These are phyloP conservation scores for Protaetia brevitarsis DNA, from an alignment of 1,140 invertebrate species.

Conservation along the genomic window DNA sequence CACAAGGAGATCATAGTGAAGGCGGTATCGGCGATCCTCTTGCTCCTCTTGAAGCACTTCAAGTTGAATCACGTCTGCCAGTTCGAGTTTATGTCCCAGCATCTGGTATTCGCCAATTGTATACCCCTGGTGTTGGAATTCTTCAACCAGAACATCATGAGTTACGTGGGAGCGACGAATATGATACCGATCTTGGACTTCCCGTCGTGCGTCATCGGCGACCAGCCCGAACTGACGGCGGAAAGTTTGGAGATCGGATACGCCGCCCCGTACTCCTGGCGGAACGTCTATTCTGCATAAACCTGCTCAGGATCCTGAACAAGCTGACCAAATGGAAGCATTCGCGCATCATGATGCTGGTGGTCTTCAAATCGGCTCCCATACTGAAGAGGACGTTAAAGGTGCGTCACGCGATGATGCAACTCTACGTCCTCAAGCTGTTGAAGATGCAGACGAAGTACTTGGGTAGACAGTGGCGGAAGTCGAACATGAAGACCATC, in stretches of 20 bases:
- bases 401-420: slow-evolving; percentile 95
- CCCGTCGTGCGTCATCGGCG: slow-evolving; percentile 93
- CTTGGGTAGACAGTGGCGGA: slow-evolving; percentile 97
- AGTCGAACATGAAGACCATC: slow-evolving; percentile 99
- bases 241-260: slow-evolving; percentile 92
- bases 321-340: slow-evolving; percentile 99
- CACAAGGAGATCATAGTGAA: slow-evolving; percentile 99
- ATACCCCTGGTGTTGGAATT: slow-evolving; percentile 98
- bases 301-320: slow-evolving; percentile 94
- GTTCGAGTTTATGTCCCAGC: slow-evolving; percentile 99
- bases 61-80: slow-evolving; percentile 99
- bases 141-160: slow-evolving; percentile 97
- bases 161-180: slow-evolving; percentile 94
- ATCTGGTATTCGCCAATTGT: slow-evolving; percentile 98
- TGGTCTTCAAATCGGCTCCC: slow-evolving; percentile 98
- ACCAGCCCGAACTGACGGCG: slow-evolving; percentile 89
- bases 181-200: slow-evolving; percentile 94
- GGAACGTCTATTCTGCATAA: slow-evolving; percentile 98
- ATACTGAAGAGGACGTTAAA: slow-evolving; percentile 96
- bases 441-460: slow-evolving; percentile 99
- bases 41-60: slow-evolving; percentile 95
- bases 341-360: slow-evolving; percentile 99
- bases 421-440: slow-evolving; percentile 96
- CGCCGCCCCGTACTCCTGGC: slow-evolving; percentile 87
- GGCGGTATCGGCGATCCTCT: slow-evolving; percentile 90